These are phyloP conservation scores for Capreolus pygargus DNA, from an alignment of 2,113 vertebrate genomes.

Conservation along the genomic window DNA sequence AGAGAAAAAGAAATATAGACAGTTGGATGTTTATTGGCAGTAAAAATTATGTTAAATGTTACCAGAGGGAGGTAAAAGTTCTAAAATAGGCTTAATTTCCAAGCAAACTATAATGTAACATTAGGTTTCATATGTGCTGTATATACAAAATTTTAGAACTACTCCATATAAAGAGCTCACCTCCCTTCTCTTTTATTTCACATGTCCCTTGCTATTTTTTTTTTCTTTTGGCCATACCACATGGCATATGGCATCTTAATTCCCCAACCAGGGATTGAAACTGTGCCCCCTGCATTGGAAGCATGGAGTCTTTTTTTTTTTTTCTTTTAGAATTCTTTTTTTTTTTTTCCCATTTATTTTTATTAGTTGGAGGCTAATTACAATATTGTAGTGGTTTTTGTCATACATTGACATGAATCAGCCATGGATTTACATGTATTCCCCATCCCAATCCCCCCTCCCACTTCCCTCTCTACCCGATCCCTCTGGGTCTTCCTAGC, in stretches of 20 bases:
- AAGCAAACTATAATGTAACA: not conserved
- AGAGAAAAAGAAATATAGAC: not conserved
- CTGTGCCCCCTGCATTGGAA: not conserved
- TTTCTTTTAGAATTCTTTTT: no score
- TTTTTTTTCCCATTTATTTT: no score
- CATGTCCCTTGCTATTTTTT: not conserved
- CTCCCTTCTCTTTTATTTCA: not conserved
- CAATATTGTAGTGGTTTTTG: no score
- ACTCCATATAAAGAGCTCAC: not conserved
- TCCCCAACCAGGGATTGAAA: not conserved
- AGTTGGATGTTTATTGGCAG: not conserved
- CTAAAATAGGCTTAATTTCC: slow-evolving; percentile 6
- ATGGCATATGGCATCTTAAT: not conserved
- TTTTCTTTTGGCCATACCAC: not conserved
- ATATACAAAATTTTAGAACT: not conserved
- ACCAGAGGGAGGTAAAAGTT: not conserved
- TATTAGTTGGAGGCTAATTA: no score
- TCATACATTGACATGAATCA: no score
- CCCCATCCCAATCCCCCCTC: no score
- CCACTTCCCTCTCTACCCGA: no score
- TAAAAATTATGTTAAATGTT: not conserved
- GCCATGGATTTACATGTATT: no score
- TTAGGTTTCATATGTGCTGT: not conserved
- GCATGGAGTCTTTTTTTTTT: not conserved
- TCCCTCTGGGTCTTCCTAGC: no score